Percentiles rank a stretch among this genome's conserved stretches.
These are phyloP conservation scores for Enteromius viviparus DNA, from an alignment of 2,797 vertebrate species.

Conservation along the genomic window DNA sequence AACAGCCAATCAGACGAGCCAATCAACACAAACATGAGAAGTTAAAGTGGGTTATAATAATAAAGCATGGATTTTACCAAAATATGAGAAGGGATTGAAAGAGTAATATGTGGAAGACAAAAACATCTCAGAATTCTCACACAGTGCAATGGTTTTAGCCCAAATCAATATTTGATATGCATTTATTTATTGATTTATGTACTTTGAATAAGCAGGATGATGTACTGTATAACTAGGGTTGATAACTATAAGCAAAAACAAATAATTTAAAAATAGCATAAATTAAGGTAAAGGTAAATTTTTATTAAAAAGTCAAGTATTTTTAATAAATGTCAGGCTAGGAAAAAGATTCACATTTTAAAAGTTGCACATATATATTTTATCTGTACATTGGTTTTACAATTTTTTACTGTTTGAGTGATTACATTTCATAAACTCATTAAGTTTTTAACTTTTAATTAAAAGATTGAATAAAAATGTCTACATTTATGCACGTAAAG, in stretches of 20 bases:
- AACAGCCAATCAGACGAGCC: slow-evolving; percentile 18
- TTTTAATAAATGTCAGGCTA: background rate
- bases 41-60: background rate
- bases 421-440: background rate
- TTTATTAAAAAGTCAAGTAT: background rate
- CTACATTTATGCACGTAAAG: too few species aligned
- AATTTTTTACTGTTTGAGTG: background rate
- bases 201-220: background rate
- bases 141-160: background rate
- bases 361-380: background rate
- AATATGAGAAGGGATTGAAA: background rate
- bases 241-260: background rate
- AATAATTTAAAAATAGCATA: background rate
- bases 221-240: background rate
- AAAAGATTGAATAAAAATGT: background rate
- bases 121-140: background rate
- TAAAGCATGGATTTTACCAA: background rate
- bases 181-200: background rate
- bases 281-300: background rate
- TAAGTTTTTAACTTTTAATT: background rate
- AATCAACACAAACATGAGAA: background rate
- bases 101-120: background rate
- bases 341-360: background rate
- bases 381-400: background rate
- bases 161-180: background rate